phyloP scores from a whole-genome alignment of 2,888 invertebrate genomes.

The Synanthedon andrenaeformis region DNA sequence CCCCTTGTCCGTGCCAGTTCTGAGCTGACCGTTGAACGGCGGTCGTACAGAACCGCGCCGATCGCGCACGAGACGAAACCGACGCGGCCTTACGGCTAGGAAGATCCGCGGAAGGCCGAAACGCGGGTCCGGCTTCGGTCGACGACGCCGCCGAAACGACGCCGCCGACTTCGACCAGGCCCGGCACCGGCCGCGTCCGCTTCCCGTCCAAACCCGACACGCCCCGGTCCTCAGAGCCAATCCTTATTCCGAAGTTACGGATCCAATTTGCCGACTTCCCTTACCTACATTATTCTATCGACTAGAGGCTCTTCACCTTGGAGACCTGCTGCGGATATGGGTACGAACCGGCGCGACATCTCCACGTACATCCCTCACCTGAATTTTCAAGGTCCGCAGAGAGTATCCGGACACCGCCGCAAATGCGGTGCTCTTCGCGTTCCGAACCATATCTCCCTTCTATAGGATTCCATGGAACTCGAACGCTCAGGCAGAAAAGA shows the following conservation, averaged over 20 bases:
- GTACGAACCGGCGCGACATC: background rate
- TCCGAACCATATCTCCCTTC: background rate
- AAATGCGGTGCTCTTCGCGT: background rate
- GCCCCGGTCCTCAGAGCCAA: constrained; percentile 1
- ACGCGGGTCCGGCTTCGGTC: background rate
- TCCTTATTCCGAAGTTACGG: constrained; percentile 1
- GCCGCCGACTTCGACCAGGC: background rate
- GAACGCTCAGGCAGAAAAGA: background rate
- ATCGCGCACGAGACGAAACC: constrained; percentile 24
- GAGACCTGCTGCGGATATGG: background rate
- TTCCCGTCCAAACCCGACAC: background rate
- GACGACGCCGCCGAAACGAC: background rate
- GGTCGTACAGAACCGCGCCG: constrained; percentile 17
- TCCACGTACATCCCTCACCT: background rate
- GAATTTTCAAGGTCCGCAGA: background rate
- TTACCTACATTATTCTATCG: constrained; percentile 1
- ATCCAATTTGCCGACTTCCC: constrained; percentile 1
- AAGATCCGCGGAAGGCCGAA: constrained; percentile 1
- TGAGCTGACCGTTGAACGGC: constrained; percentile 65
- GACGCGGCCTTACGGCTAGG: constrained; percentile 22
- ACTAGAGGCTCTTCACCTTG: background rate
- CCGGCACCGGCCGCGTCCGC: background rate
- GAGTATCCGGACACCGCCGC: background rate
- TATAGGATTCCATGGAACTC: background rate
- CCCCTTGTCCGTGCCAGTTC: constrained; percentile 75